Evolutionary conservation across 2,797 vertebrate species (phyloP).

Genomic region (Gila robusta): DNA sequence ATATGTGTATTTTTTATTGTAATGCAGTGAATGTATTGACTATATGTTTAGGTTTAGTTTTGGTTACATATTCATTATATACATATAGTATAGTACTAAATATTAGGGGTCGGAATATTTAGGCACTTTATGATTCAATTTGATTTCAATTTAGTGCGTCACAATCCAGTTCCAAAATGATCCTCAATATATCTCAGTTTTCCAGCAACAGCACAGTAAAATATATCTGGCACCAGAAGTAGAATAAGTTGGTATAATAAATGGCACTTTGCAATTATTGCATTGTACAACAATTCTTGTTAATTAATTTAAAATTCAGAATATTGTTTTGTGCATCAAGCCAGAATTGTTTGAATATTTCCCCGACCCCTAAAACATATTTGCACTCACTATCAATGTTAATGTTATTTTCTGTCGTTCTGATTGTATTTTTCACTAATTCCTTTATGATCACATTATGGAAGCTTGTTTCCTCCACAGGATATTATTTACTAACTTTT

Average conservation of each 20-base stretch:
- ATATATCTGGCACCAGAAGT: background rate
- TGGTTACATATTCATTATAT: background rate
- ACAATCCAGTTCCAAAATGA: too few species aligned
- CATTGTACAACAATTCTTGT: background rate
- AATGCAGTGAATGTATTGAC: background rate
- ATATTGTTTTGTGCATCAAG: background rate
- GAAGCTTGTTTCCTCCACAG: background rate
- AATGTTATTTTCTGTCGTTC: background rate
- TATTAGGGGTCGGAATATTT: too few species aligned
- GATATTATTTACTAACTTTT: too few species aligned
- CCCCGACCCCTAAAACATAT: background rate
- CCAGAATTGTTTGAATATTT: background rate
- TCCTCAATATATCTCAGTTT: too few species aligned
- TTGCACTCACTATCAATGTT: background rate
- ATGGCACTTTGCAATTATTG: too few species aligned
- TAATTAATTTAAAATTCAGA: background rate
- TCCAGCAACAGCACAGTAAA: too few species aligned
- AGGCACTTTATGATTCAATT: too few species aligned
- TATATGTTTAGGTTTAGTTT: background rate
- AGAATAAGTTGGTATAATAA: background rate
- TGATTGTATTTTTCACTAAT: conserved; percentile 3
- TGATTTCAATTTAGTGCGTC: too few species aligned
- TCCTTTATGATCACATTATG: background rate
- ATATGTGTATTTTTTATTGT: background rate
- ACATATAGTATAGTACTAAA: too few species aligned